phyloP scores from a whole-genome alignment of 2,797 vertebrate species.

The Falco naumanni region DNA sequence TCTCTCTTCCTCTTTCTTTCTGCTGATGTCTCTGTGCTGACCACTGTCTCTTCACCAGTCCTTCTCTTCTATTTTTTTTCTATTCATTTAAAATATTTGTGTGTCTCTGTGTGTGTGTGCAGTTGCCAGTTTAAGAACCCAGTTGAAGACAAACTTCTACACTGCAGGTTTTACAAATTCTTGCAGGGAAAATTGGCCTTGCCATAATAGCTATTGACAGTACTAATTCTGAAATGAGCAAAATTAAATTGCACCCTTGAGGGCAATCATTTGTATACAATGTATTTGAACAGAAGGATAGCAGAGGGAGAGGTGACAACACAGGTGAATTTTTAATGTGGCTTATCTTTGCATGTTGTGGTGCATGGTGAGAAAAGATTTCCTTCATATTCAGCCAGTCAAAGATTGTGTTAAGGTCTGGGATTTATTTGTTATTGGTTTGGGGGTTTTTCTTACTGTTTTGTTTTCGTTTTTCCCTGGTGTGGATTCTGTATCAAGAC shows the following conservation, averaged over 20 bases:
- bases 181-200: constrained; percentile 70
- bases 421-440: neutral
- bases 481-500: constrained; percentile 34
- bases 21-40: neutral
- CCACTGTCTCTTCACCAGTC: neutral
- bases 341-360: constrained; percentile 48
- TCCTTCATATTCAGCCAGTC: neutral
- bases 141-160: constrained; percentile 30
- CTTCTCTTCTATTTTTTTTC: neutral
- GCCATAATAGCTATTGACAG: constrained; percentile 43
- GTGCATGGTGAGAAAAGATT: constrained; percentile 15
- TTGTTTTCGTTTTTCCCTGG: neutral
- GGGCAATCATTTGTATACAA: constrained; percentile 53
- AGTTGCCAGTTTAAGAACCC: constrained; percentile 29
- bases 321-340: constrained; percentile 53
- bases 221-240: constrained; percentile 69
- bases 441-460: neutral
- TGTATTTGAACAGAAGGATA: constrained; percentile 26
- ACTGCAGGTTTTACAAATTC: constrained; percentile 57
- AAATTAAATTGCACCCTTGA: constrained; percentile 62
- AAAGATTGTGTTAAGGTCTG: constrained; percentile 26
- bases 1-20: neutral
- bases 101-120: neutral
- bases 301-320: constrained; percentile 8
- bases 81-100: neutral